phyloP scores from a whole-genome alignment of 2,888 invertebrate species.

The Reticulitermes lucifugus region DNA sequence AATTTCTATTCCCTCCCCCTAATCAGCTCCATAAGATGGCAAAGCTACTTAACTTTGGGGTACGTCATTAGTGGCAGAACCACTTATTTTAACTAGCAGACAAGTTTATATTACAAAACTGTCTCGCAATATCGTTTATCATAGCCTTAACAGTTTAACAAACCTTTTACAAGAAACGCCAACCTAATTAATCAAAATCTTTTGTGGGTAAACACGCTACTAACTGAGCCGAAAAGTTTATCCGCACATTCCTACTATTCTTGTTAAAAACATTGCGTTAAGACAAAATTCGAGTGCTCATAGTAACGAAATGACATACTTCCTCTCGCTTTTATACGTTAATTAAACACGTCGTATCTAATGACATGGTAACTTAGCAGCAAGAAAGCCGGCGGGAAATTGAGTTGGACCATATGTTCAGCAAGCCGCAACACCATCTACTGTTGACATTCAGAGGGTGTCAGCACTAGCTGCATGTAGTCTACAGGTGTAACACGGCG shows the following conservation, averaged over 20 bases:
- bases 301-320: no score
- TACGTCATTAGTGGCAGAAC: constrained; percentile 3
- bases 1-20: background rate
- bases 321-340: no score
- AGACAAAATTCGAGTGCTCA: no score
- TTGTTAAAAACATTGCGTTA: no score
- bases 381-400: no score
- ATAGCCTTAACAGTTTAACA: constrained; percentile 36
- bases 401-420: no score
- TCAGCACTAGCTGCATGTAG: no score
- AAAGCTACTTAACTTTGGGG: constrained; percentile 25
- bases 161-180: constrained; percentile 19
- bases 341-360: no score
- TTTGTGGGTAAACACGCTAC: constrained; percentile 30
- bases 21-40: background rate
- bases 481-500: no score
- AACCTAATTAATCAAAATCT: constrained; percentile 38
- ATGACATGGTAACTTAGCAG: no score
- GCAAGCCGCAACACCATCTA: no score
- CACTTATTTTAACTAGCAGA: constrained; percentile 15
- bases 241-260: background rate
- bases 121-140: constrained; percentile 35
- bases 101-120: constrained; percentile 38
- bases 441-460: no score
- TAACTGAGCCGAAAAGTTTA: background rate